These are phyloP conservation scores for Sebastes matsubarae DNA, from an alignment of 2,797 vertebrate species.

Conservation along the genomic window DNA sequence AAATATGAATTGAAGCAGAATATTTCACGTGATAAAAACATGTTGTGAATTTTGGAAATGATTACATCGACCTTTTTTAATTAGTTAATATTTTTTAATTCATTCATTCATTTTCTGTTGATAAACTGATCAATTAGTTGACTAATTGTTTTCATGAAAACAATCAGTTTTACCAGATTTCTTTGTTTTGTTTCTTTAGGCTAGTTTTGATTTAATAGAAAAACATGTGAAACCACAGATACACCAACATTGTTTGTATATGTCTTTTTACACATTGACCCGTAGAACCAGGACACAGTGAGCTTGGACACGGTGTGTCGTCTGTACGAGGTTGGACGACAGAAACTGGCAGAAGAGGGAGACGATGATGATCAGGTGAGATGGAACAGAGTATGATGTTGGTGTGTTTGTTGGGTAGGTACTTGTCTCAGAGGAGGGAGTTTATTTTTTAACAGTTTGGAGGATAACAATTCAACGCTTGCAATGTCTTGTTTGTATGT, in stretches of 20 bases:
- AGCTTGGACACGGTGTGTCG: conserved; percentile 96
- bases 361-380: conserved; percentile 94
- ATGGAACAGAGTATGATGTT: background rate
- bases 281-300: conserved; percentile 92
- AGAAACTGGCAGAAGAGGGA: conserved; percentile 94
- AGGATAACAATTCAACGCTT: background rate
- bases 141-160: no score
- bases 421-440: background rate
- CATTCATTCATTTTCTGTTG: background rate
- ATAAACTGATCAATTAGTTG: no score
- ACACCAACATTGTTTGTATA: background rate
- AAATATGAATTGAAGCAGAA: background rate
- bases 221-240: background rate
- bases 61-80: background rate
- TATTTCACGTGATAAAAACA: background rate
- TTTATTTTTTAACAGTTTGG: background rate
- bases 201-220: background rate
- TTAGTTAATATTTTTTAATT: no score
- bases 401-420: background rate
- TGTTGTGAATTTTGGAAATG: background rate
- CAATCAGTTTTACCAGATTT: no score
- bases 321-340: conserved; percentile 96
- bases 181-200: background rate
- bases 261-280: fast-evolving
- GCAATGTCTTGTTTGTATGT: background rate